Evolutionary conservation across 2,113 vertebrate species (phyloP), one percentile per base, ranked within the genome.

Genomic region (human): DNA sequence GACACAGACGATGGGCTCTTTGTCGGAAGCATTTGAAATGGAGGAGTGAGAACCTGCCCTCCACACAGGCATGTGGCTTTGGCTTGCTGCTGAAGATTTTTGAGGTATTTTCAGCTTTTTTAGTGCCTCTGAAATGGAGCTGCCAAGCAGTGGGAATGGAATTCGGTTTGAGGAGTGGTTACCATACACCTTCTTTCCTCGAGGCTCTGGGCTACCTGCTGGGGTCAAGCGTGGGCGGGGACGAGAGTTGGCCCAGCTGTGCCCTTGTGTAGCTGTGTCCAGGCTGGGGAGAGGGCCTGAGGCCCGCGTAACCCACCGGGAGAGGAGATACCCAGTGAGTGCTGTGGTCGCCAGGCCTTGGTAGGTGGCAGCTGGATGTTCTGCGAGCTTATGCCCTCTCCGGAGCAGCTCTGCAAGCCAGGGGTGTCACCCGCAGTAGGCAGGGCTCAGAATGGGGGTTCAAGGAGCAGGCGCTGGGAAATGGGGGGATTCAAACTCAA

Each of bases 311-410:
- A 17, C 10, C 11, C 1, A 8, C 10, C 5, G 0, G 0, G 7
- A 40, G 5, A 18, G 16, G 23, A 8, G 38, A 1, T 3, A 0
- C 18, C 40, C 14, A 1, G 22, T 0, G 6, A 70, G 88, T 50
- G 1, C 22, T 0, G 6, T 0, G 1, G 48, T n/a, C 3, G 1
- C 59, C 1, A 0, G 13, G 45, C 40, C 2, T 5, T 2, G 22
- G 14, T 4, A n/a, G 87, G 64, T 0, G 0, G 55, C n/a, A 1
- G 85, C 14, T 4, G 40, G 38, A 32, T 11, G 25, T 8, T 7
- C 32, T 3, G 0, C 1, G 3, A 20, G 3, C 20, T 45, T 25
- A 0, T 2, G 1, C 2, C 30, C 64, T 86, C 38, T 43, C 11
- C 20, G 35, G 12, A 68, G 48, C 52, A 35, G 25, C 40, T 78